These are phyloP conservation scores for Microctenopoma steveboyesi DNA, from an alignment of 2,797 vertebrate genomes.

Conservation along the genomic window DNA sequence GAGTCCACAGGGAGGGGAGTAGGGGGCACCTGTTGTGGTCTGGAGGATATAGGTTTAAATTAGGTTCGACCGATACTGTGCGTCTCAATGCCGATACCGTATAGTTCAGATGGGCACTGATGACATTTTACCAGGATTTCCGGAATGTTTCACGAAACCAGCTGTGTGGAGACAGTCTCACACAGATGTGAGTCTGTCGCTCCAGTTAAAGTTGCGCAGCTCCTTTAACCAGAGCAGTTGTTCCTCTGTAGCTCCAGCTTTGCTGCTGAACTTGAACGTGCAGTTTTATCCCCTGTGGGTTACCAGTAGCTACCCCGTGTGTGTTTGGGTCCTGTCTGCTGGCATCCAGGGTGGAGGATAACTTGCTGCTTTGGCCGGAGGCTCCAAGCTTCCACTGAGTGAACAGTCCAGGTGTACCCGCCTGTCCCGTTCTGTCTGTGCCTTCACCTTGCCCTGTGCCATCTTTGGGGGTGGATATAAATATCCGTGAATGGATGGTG, in stretches of 20 bases:
- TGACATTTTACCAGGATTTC: neutral
- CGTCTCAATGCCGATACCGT: slow-evolving; percentile 10
- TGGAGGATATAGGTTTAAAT: slow-evolving; percentile 71
- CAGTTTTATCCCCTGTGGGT: neutral
- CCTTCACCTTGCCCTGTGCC: slow-evolving; percentile 65
- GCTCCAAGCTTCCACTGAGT: slow-evolving; percentile 58
- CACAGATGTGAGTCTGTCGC: no score
- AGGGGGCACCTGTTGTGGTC: slow-evolving; percentile 75
- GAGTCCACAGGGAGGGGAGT: slow-evolving; percentile 54
- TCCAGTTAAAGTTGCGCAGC: no score
- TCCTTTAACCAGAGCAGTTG: no score
- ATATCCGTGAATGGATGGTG: slow-evolving; percentile 63
- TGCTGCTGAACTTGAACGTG: neutral
- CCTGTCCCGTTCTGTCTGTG: slow-evolving; percentile 3
- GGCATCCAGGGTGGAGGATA: slow-evolving; percentile 4
- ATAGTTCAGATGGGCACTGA: neutral
- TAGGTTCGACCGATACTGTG: slow-evolving; percentile 44
- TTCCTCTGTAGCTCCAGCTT: neutral
- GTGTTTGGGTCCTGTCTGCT: neutral
- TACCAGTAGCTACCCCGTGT: neutral
- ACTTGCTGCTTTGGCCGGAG: slow-evolving; percentile 21
- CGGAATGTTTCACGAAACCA: neutral
- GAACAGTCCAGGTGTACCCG: slow-evolving; percentile 73
- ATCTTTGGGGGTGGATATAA: slow-evolving; percentile 82
- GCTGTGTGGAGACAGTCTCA: neutral